These are phyloP conservation scores for Sternarchorhynchus goeldii DNA, from an alignment of 2,797 vertebrate species.

Conservation along the genomic window DNA sequence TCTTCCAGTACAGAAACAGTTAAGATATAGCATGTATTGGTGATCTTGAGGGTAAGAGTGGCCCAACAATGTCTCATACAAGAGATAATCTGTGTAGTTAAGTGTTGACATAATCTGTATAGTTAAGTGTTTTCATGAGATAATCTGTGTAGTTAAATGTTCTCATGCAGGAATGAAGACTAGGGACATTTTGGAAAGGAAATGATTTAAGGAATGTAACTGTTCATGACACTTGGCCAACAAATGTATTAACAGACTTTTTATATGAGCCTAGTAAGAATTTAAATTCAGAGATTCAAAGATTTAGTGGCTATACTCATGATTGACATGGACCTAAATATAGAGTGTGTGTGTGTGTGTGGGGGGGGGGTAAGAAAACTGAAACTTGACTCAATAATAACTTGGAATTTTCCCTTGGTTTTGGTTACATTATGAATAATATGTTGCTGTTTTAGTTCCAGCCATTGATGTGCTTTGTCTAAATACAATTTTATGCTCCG, in stretches of 20 bases:
- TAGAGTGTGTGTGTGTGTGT: no score
- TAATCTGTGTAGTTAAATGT: no score
- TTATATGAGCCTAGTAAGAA: neutral
- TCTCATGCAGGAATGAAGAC: no score
- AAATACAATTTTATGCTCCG: slow-evolving; percentile 26
- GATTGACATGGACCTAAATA: slow-evolving; percentile 10
- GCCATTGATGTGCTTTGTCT: slow-evolving; percentile 18
- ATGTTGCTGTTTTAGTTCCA: slow-evolving; percentile 15
- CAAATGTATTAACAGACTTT: neutral
- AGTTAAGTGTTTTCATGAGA: no score
- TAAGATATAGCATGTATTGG: no score
- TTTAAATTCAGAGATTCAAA: neutral
- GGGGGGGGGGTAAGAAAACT: slow-evolving; percentile 10
- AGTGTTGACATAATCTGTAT: no score
- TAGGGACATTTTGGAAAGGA: neutral
- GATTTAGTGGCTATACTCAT: neutral
- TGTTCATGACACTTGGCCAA: neutral
- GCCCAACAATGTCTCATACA: no score
- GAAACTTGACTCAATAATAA: slow-evolving; percentile 22
- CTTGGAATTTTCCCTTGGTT: slow-evolving; percentile 16
- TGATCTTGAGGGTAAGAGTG: no score
- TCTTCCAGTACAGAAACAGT: no score
- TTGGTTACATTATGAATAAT: slow-evolving; percentile 25
- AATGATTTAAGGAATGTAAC: neutral
- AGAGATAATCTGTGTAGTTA: no score